Conservation (phyloP, 2,113 vertebrate species). For the Coptodon bakossiorum region DNA sequence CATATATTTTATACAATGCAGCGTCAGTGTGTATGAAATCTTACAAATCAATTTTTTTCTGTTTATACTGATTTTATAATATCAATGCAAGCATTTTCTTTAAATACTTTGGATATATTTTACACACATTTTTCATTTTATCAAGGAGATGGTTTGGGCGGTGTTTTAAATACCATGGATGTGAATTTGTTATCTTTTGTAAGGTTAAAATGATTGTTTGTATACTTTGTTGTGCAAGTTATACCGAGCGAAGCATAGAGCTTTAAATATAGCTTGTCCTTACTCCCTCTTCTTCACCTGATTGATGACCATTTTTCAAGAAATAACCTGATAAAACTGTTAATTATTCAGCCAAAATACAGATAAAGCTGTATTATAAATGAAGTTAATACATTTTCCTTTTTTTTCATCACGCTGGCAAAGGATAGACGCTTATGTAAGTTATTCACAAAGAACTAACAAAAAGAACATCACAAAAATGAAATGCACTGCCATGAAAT, state of each 20-base stretch:
- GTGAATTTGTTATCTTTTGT: conserved; percentile 48
- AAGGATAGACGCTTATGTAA: background rate
- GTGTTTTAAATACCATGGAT: conserved; percentile 21
- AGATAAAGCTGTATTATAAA: background rate
- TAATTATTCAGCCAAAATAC: background rate
- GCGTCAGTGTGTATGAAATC: background rate
- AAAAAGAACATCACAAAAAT: background rate
- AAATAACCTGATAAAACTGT: background rate
- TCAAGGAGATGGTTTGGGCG: background rate
- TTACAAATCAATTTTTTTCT: conserved; percentile 6
- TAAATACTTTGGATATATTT: conserved; percentile 16
- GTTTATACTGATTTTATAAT: conserved; percentile 24
- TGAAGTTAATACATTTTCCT: background rate
- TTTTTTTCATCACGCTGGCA: background rate
- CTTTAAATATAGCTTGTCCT: background rate
- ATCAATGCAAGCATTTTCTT: background rate
- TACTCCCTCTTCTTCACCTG: background rate
- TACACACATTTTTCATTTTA: conserved; percentile 3
- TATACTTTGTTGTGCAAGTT: conserved; percentile 4
- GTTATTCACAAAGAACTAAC: background rate
- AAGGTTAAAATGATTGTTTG: conserved; percentile 11
- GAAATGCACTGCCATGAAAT: background rate
- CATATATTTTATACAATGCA: background rate
- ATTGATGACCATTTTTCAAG: background rate
- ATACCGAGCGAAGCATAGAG: background rate